Evolutionary conservation across 2,113 vertebrate species (phyloP), one percentile per base, ranked within the genome.

Genomic region (Pseudonaja textilis): DNA sequence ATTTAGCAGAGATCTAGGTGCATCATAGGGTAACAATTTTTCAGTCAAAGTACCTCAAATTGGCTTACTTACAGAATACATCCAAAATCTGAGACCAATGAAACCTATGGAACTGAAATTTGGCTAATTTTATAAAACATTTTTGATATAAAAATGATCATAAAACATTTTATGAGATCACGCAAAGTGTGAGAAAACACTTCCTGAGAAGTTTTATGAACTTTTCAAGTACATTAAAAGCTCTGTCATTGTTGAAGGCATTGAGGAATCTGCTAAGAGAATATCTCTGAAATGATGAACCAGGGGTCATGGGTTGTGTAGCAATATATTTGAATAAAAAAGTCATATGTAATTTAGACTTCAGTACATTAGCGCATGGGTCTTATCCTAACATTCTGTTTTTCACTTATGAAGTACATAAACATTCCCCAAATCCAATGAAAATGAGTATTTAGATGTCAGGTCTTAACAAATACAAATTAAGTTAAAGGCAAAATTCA

Each of bases 361-460:
- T 81, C 18, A 81, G 10, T 42, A 42, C 18, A 23, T 81, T 81
- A 81, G 18, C 3, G 0, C 3, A 42, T 81, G 6, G 42, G 34
- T 42, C 34, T 92, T 87, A 89, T 52, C 42, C 55, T 26, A 42
- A 57, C 85, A 85, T 12, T 0, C 23, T 0, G n/a, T 92, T 88
- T 93, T 93, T 94, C 94, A 91, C 94, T 95, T 93, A 52, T 22
- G 0, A 42, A 91, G 5, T 87, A 23, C 42, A 34, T 29, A 61
- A 69, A 8, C 89, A 91, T 61, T 93, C 94, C 88, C 88, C 85
- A 93, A 94, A 95, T 95, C 95, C 95, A 92, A 90, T 93, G 86
- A 90, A 94, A 95, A 96, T 96, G 96, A 93, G 29, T 95, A 93
- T 97, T 96, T 96, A 96, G 93, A 61, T 81, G 56, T 11, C n/a